These are phyloP conservation scores for Drosophila kepulauana DNA, from an alignment of 1,140 invertebrate genomes.

Conservation along the genomic window DNA sequence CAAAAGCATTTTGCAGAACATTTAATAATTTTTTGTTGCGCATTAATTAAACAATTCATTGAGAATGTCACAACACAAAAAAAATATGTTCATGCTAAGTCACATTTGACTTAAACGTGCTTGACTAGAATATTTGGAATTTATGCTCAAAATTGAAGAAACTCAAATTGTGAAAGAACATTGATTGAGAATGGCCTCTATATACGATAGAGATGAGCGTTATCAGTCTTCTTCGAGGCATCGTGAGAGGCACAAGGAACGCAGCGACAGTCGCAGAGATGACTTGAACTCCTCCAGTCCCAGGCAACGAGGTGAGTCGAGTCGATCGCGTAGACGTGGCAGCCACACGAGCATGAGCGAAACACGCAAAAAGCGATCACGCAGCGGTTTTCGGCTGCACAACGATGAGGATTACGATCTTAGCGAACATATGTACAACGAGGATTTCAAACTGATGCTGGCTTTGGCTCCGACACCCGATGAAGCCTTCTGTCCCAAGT, in stretches of 20 bases:
- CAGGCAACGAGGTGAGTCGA: neutral
- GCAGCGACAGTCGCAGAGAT: neutral
- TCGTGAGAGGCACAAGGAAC: neutral
- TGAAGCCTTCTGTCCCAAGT: slow-evolving; percentile 48
- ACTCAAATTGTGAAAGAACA: neutral
- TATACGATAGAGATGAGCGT: too few species aligned
- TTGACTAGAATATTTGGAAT: slow-evolving; percentile 11
- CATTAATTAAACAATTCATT: slow-evolving; percentile 76
- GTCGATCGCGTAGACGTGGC: neutral
- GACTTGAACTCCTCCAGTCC: neutral
- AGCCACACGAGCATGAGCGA: neutral
- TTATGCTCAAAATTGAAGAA: slow-evolving; percentile 21
- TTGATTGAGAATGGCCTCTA: neutral
- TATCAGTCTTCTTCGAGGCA: neutral
- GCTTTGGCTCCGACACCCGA: slow-evolving; percentile 37
- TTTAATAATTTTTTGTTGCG: neutral
- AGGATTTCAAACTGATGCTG: slow-evolving; percentile 53
- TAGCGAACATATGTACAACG: slow-evolving; percentile 17
- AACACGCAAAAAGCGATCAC: neutral
- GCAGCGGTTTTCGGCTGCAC: neutral
- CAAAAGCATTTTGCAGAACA: slow-evolving; percentile 29
- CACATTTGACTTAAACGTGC: slow-evolving; percentile 1
- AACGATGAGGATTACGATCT: slow-evolving; percentile 1
- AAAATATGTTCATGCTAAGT: slow-evolving; percentile 13
- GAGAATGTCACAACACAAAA: slow-evolving; percentile 51